These are phyloP conservation scores for Cybosia mesomella DNA, from an alignment of 2,888 invertebrate species.

Conservation along the genomic window DNA sequence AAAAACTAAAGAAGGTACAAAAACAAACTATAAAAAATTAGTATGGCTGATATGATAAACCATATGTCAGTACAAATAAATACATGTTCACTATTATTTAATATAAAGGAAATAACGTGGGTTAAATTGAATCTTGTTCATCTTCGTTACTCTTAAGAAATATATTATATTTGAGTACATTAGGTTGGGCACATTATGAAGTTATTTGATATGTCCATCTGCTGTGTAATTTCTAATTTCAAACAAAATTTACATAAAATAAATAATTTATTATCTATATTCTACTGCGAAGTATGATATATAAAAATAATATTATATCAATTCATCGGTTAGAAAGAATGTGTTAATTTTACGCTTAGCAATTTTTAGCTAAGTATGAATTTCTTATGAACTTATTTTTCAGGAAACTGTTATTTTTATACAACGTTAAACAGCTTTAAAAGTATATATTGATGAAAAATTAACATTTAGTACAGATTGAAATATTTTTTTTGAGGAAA, in stretches of 20 bases:
- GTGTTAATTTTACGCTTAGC: slow-evolving; percentile 12
- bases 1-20: not conserved
- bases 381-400: slow-evolving; percentile 5
- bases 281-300: slow-evolving; percentile 34
- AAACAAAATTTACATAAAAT: slow-evolving; percentile 41
- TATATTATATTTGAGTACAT: slow-evolving; percentile 49
- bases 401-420: not conserved
- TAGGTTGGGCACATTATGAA: slow-evolving; percentile 61
- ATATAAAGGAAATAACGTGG: not conserved
- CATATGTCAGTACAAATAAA: not conserved
- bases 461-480: slow-evolving; percentile 11
- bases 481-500: not conserved
- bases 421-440: not conserved
- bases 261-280: slow-evolving; percentile 19
- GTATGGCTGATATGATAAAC: not conserved
- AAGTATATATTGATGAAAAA: not conserved
- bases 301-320: slow-evolving; percentile 39
- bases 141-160: slow-evolving; percentile 54
- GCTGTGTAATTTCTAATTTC: slow-evolving; percentile 50
- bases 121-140: slow-evolving; percentile 61
- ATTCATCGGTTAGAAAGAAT: slow-evolving; percentile 28
- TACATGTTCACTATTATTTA: not conserved
- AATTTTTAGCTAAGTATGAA: not conserved
- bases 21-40: not conserved
- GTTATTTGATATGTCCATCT: slow-evolving; percentile 60